phyloP scores from a whole-genome alignment of 2,888 invertebrate genomes.

The Alsophila aescularia region DNA sequence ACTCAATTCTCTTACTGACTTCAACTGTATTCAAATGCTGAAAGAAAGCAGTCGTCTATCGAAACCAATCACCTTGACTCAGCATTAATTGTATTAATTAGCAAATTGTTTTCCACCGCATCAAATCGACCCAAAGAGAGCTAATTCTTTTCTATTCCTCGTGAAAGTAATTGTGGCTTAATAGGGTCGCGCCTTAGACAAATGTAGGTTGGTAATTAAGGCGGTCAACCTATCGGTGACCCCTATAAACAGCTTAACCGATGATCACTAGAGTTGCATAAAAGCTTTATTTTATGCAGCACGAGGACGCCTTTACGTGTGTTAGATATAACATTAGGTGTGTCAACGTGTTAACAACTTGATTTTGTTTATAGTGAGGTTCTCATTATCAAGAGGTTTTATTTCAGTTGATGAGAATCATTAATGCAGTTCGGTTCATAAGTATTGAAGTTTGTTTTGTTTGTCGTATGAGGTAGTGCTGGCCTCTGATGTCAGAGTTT shows the following conservation, averaged over 20 bases:
- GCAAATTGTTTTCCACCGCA: slow-evolving; percentile 9
- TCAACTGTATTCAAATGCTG: background rate
- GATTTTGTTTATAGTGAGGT: too few relatives aligned
- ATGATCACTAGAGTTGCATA: background rate
- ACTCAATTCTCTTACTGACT: background rate
- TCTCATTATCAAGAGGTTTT: too few relatives aligned
- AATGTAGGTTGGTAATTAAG: slow-evolving; percentile 44
- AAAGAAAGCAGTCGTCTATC: background rate
- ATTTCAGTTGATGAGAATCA: too few relatives aligned
- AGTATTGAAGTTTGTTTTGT: too few relatives aligned
- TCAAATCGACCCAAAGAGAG: slow-evolving; percentile 29
- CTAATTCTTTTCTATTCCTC: slow-evolving; percentile 40
- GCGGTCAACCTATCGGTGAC: slow-evolving; percentile 38
- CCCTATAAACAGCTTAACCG: slow-evolving; percentile 15
- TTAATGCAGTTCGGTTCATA: too few relatives aligned
- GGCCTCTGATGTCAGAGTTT: too few relatives aligned
- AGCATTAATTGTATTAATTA: slow-evolving; percentile 1
- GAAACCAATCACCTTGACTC: background rate
- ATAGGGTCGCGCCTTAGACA: slow-evolving; percentile 47
- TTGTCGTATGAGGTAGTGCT: too few relatives aligned
- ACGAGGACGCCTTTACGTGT: background rate
- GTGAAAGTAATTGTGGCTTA: slow-evolving; percentile 48
- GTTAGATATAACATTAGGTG: too few relatives aligned
- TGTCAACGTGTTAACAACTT: too few relatives aligned
- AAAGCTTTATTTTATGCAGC: background rate